Evolutionary conservation across 2,113 vertebrate genomes (phyloP), one percentile per base, ranked within the genome.

Genomic region (Apodemus sylvaticus): DNA sequence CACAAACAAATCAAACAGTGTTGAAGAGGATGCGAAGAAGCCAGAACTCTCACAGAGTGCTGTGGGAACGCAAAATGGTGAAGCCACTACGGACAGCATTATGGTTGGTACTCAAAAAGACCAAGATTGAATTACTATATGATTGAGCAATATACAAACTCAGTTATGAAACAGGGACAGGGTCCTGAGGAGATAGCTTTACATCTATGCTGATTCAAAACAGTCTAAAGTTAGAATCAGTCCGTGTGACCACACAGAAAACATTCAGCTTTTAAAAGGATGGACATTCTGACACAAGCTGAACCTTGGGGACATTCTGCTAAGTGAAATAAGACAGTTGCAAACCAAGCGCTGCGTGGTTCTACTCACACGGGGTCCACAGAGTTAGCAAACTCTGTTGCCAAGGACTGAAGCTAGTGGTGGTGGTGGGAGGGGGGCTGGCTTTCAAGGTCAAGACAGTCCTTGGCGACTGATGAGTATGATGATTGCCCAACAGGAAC

Each of bases 401-500:
- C 58, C 14, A 19, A 51, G 66, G 39, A 29, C 51, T 7, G 11
- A 64, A 48, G 39, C 7, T 9, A 17, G 16, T 20, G 7, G 53
- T 26, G 36, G 14, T 13, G 0, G 60, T 3, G 55, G 16, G 55
- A 4, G 16, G 55, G 48, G 8, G 55, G n/a, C 4, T 34, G 8
- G 3, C 42, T 51, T 29, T 14, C 36, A 34, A 92, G 70, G 66
- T 31, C 39, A 64, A 82, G 1, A 77, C 64, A n/a, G 7, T 9
- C 45, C 76, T 85, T 83, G 20, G 34, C 26, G 45, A 11, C 2
- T 39, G 29, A 31, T 1, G 31, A 22, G 12, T 20, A 14, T 42
- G 64, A 26, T 1, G 11, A 22, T 11, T 11, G 29, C 2, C 3
- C 14, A 34, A 0, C 19, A 29, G 19, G 11, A 48, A 31, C 1